A percentile compares a stretch with the other conserved stretches of the same genome.
phyloP scores from a whole-genome alignment of 2,113 vertebrate species.

The Diphyllodes magnificus region DNA sequence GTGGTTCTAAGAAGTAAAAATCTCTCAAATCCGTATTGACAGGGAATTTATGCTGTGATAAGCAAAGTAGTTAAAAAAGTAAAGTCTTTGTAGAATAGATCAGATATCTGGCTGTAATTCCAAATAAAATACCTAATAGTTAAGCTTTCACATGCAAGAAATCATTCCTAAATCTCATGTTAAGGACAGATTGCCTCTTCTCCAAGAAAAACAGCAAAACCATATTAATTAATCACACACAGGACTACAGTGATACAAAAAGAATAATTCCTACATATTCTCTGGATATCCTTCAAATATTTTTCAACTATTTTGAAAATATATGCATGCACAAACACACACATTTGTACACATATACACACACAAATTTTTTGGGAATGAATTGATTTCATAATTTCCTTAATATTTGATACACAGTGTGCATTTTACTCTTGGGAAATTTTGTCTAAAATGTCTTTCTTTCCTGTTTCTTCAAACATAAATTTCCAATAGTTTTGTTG shows the following conservation, averaged over 20 bases:
- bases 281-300: background rate
- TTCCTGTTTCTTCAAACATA: background rate
- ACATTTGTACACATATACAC: fast-evolving
- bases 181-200: background rate
- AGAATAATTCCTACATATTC: background rate
- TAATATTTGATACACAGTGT: background rate
- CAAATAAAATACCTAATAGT: background rate
- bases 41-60: background rate
- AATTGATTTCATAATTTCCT: background rate
- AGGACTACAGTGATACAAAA: background rate
- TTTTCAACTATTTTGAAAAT: background rate
- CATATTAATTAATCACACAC: background rate
- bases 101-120: background rate
- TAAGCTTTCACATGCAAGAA: background rate
- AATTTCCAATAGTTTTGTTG: background rate
- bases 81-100: background rate
- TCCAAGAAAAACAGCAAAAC: background rate
- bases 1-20: background rate
- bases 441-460: background rate
- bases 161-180: background rate
- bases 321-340: fast-evolving
- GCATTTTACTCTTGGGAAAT: background rate
- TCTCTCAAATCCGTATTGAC: background rate
- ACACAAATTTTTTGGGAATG: background rate
- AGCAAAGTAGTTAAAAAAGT: background rate